A percentile compares a stretch with the other conserved stretches of the same genome.
Conservation (phyloP, 1,140 invertebrate genomes). For the Onthophagus taurus region DNA sequence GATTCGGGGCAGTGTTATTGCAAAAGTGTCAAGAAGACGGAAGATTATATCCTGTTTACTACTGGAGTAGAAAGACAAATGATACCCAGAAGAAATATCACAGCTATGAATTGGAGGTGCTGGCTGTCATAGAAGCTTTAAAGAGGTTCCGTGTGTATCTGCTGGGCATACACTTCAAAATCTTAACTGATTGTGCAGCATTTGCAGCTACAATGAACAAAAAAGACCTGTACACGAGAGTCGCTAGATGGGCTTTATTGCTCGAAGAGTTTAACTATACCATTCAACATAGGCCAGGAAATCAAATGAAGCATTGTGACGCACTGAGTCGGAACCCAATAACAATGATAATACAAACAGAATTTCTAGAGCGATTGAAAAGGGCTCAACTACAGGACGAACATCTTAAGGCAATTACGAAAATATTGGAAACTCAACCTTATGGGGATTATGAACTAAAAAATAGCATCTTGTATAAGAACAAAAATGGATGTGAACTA, state of each 20-base stretch:
- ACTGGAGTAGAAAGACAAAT: slow-evolving; percentile 36
- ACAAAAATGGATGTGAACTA: slow-evolving; percentile 13
- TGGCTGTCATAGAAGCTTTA: slow-evolving; percentile 7
- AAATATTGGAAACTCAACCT: slow-evolving; percentile 17
- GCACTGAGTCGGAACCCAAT: slow-evolving; percentile 17
- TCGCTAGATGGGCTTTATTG: slow-evolving; percentile 27
- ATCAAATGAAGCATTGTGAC: slow-evolving; percentile 23
- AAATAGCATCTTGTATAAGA: slow-evolving; percentile 6
- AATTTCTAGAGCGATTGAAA: slow-evolving; percentile 7
- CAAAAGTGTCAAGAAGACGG: slow-evolving; percentile 6
- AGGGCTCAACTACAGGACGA: slow-evolving; percentile 23
- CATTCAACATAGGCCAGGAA: slow-evolving; percentile 19
- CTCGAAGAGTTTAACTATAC: slow-evolving; percentile 21
- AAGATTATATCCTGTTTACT: slow-evolving; percentile 20
- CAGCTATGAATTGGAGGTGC: slow-evolving; percentile 5
- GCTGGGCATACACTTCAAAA: slow-evolving; percentile 8
- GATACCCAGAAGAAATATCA: slow-evolving; percentile 11
- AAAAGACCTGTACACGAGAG: slow-evolving; percentile 29
- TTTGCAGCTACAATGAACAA: slow-evolving; percentile 23
- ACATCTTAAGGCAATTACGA: slow-evolving; percentile 17
- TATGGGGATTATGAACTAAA: slow-evolving; percentile 9
- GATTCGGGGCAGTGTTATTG: slow-evolving; percentile 28
- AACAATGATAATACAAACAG: slow-evolving; percentile 3
- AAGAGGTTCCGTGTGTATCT: slow-evolving; percentile 12
- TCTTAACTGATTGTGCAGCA: slow-evolving; percentile 11